A percentile compares a stretch with the other conserved stretches of the same genome.
Conservation (phyloP, 2,888 invertebrate genomes). For the Atherix ibis region DNA sequence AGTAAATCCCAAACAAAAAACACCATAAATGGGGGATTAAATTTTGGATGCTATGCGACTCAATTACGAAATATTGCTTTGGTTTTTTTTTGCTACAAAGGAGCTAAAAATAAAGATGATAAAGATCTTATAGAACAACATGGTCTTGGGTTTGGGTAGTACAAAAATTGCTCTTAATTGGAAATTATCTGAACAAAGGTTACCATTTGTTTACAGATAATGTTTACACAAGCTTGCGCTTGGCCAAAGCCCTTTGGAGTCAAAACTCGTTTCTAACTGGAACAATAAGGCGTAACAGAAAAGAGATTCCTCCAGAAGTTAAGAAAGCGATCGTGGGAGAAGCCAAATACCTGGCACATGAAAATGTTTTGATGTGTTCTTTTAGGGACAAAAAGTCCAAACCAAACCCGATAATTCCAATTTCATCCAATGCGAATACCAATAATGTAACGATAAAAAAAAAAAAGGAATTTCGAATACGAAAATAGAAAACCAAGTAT, state of each 20-base stretch:
- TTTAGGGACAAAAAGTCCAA: not conserved
- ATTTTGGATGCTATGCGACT: conserved; percentile 5
- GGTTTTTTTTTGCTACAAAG: conserved; percentile 4
- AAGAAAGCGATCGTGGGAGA: conserved; percentile 1
- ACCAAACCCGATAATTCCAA: not conserved
- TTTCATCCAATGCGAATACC: conserved; percentile 3
- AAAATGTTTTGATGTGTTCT: no score
- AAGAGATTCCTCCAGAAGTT: not conserved
- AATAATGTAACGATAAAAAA: conserved; percentile 1
- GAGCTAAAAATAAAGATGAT: conserved; percentile 3
- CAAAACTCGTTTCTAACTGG: conserved; percentile 1
- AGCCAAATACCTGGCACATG: not conserved
- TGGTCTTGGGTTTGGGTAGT: conserved; percentile 3
- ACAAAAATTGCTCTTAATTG: conserved; percentile 1
- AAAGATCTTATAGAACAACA: conserved; percentile 3
- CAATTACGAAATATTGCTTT: conserved; percentile 6
- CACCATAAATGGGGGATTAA: conserved; percentile 11
- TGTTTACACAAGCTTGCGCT: not conserved
- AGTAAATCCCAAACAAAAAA: conserved; percentile 16
- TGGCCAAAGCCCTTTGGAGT: not conserved
- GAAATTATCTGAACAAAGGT: no score
- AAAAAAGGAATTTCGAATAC: conserved; percentile 5
- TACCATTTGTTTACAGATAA: no score
- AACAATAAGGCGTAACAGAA: conserved; percentile 2
- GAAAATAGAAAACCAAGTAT: conserved; percentile 12